Base-by-base conservation (phyloP, 37 sponge, comb jelly and placozoan genomes). In the Ianthella basta region DNA sequence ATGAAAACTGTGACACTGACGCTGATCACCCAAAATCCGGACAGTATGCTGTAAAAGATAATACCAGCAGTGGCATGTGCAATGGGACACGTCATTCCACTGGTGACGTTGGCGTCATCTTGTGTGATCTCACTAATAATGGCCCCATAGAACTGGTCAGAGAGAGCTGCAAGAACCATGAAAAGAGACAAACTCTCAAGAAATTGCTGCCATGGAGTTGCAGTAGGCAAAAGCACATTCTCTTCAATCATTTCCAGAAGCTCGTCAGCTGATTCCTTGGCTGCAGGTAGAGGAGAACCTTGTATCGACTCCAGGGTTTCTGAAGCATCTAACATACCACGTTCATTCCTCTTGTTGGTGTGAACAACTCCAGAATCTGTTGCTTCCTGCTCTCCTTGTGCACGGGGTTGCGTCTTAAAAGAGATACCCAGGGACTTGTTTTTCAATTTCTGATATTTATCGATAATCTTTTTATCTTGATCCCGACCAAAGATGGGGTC, bases 91-190 rank as follows among this genome's bases (percentile, higher is more conserved):
- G 70, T 35, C 19, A 69, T 33, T 69, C 70, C 70, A 18, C 32
- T 30, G 34, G 70, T 69, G 70, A 69, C 29, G 34, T 69, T 69
- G 34, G 34, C 34, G 34, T 69, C 70, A 18, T 35, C 34, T 30
- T 69, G 70, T 69, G 34, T 69, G 70, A 69, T 69, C 34, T 69
- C 70, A 6, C 34, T 35, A 30, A 69, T 29, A 6, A 69, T 69
- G 27, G 70, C 70, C 12, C 70, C 70, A 30, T 30, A 69, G 33
- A 69, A 69, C 34, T 69, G 70, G 34, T 69, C 70, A 30, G 70
- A n/a, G 1, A 69, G 19, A 29, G 70, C 70, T 27, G 70, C 70
- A 30, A 69, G 34, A 34, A 30, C 70, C 34, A 69, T 32, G 34
- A 69, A 69, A 30, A 69, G 19, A 35, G 70, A 69, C 70, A 69